Percentiles rank a stretch among this genome's conserved stretches.
Evolutionary conservation across 1,140 invertebrate species (phyloP).

Genomic region (Ceratitis capitata): DNA sequence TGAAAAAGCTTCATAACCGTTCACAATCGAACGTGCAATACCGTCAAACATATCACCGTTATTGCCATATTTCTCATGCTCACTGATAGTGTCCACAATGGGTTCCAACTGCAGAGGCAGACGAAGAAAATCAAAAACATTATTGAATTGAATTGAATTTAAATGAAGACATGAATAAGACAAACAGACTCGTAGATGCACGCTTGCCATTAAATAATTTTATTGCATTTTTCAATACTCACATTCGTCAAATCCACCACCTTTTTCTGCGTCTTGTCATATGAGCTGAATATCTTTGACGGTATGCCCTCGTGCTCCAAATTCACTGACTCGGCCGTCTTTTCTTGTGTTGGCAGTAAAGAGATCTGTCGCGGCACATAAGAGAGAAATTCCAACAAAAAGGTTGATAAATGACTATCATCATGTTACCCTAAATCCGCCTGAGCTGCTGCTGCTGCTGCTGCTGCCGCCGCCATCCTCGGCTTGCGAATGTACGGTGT

Average conservation of each 20-base stretch:
- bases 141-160: background rate
- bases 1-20: constrained; percentile 68
- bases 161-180: background rate
- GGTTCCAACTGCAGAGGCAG: constrained; percentile 3
- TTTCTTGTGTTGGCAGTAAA: constrained; percentile 50
- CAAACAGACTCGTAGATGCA: background rate
- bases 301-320: constrained; percentile 59
- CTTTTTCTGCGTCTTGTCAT: constrained; percentile 60
- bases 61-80: constrained; percentile 73
- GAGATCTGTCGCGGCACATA: constrained; percentile 48
- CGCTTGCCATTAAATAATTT: background rate
- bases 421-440: constrained; percentile 49
- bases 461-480: constrained; percentile 42
- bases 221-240: constrained; percentile 34
- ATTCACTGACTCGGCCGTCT: constrained; percentile 60
- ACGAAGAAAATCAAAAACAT: background rate
- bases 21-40: constrained; percentile 68
- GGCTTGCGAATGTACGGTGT: constrained; percentile 39
- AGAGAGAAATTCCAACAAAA: background rate
- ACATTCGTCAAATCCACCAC: constrained; percentile 55
- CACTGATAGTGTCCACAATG: constrained; percentile 69
- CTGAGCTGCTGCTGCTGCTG: constrained; percentile 50
- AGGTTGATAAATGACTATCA: background rate
- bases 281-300: constrained; percentile 57
- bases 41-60: constrained; percentile 68